A percentile compares a stretch with the other conserved stretches of the same genome.
These are phyloP conservation scores for Pachypsylla venusta DNA, from an alignment of 1,140 invertebrate genomes.

Conservation along the genomic window DNA sequence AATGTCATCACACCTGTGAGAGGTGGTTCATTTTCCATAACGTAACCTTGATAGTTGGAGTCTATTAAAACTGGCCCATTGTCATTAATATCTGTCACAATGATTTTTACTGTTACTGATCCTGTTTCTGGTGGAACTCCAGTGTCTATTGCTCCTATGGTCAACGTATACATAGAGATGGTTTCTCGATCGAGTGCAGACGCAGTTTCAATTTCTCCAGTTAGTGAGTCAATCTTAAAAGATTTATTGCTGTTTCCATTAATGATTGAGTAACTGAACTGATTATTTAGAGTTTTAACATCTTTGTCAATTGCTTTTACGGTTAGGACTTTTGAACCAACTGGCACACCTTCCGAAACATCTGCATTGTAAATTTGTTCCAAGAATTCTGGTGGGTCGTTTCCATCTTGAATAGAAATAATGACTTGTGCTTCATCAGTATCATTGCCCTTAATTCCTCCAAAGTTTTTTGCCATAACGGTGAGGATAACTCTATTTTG, in stretches of 20 bases:
- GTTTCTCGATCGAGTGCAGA: slow-evolving; percentile 67
- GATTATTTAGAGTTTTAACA: slow-evolving; percentile 75
- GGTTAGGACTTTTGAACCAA: slow-evolving; percentile 55
- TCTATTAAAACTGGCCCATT: slow-evolving; percentile 75
- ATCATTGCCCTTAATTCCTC: slow-evolving; percentile 83
- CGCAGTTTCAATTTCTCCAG: slow-evolving; percentile 64
- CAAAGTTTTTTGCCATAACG: slow-evolving; percentile 86
- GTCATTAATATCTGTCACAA: slow-evolving; percentile 77
- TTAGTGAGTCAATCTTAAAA: slow-evolving; percentile 78
- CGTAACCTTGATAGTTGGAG: slow-evolving; percentile 49
- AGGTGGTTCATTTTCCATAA: slow-evolving; percentile 75
- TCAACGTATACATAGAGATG: slow-evolving; percentile 54
- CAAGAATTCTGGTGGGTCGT: slow-evolving; percentile 85
- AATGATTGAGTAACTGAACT: slow-evolving; percentile 82
- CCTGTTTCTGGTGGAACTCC: slow-evolving; percentile 76
- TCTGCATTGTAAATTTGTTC: slow-evolving; percentile 54
- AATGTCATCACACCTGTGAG: slow-evolving; percentile 72
- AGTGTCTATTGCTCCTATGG: slow-evolving; percentile 80
- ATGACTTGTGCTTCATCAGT: slow-evolving; percentile 89
- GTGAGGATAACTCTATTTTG: slow-evolving; percentile 78
- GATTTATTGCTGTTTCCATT: slow-evolving; percentile 63
- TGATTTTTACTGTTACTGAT: slow-evolving; percentile 60
- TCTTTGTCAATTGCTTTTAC: slow-evolving; percentile 85
- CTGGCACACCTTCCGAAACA: slow-evolving; percentile 56
- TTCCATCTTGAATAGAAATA: slow-evolving; percentile 85